Conservation (phyloP, 2,888 invertebrate species). For the Oxycera nigricornis region DNA sequence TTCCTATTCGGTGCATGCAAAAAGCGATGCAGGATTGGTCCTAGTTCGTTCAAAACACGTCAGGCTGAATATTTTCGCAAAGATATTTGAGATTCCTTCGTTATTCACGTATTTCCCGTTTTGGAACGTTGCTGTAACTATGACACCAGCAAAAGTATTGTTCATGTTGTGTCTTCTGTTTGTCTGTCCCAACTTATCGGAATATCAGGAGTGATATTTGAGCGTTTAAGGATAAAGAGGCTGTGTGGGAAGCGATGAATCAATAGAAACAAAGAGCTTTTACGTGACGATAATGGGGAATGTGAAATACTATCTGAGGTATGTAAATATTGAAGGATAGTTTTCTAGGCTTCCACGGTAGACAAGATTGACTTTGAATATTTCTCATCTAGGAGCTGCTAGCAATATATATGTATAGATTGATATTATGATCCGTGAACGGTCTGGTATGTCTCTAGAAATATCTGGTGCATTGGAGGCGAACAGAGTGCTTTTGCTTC, state of each 20-base stretch:
- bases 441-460: no score
- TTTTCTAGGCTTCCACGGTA: neutral
- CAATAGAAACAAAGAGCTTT: conserved; percentile 35
- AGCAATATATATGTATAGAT: no score
- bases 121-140: conserved; percentile 15
- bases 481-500: no score
- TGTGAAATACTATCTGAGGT: conserved; percentile 23
- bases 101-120: conserved; percentile 29
- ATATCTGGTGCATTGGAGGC: no score
- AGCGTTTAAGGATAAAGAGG: neutral
- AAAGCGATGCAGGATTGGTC: neutral
- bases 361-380: no score
- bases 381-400: no score
- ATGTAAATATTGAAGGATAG: conserved; percentile 32
- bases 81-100: conserved; percentile 22
- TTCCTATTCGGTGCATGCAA: neutral
- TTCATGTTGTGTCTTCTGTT: neutral
- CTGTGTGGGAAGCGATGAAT: conserved; percentile 9
- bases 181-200: neutral
- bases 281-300: conserved; percentile 33
- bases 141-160: conserved; percentile 13
- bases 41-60: neutral
- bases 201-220: neutral
- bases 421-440: no score
- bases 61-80: conserved; percentile 18